These are phyloP conservation scores for Choloepus didactylus DNA, from an alignment of 2,797 vertebrate genomes.

Conservation along the genomic window DNA sequence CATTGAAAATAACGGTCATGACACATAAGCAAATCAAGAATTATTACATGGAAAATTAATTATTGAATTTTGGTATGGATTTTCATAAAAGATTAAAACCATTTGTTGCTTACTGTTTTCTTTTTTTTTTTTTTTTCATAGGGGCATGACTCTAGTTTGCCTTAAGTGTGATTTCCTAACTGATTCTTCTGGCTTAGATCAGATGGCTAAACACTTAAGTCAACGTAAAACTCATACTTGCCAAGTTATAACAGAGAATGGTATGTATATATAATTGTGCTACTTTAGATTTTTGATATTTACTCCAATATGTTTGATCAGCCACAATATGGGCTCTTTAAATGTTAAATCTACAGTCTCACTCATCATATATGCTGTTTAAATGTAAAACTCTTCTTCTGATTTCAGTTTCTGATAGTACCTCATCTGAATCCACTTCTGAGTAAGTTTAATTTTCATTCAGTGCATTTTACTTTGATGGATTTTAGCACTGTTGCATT, in stretches of 20 bases:
- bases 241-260: slow-evolving; percentile 94
- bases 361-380: slow-evolving; percentile 51
- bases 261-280: slow-evolving; percentile 86
- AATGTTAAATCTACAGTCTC: slow-evolving; percentile 48
- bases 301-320: slow-evolving; percentile 56
- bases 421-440: slow-evolving; percentile 83
- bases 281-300: slow-evolving; percentile 68
- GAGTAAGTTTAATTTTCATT: slow-evolving; percentile 89
- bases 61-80: slow-evolving; percentile 35
- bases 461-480: slow-evolving; percentile 54
- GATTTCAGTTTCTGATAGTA: slow-evolving; percentile 87
- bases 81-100: slow-evolving; percentile 33
- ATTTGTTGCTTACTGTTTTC: slow-evolving; percentile 43
- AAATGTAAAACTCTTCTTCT: slow-evolving; percentile 85
- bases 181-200: slow-evolving; percentile 91
- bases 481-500: slow-evolving; percentile 72
- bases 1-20: slow-evolving; percentile 44
- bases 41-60: slow-evolving; percentile 60
- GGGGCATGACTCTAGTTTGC: slow-evolving; percentile 94
- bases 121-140: slow-evolving; percentile 83
- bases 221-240: slow-evolving; percentile 93
- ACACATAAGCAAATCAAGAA: neutral
- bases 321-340: slow-evolving; percentile 45
- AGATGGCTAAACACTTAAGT: slow-evolving; percentile 95
- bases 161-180: slow-evolving; percentile 95